Percentiles rank a stretch among this genome's conserved stretches.
These are phyloP conservation scores for Hydrotaea diabolus DNA, from an alignment of 2,888 invertebrate species.

Conservation along the genomic window DNA sequence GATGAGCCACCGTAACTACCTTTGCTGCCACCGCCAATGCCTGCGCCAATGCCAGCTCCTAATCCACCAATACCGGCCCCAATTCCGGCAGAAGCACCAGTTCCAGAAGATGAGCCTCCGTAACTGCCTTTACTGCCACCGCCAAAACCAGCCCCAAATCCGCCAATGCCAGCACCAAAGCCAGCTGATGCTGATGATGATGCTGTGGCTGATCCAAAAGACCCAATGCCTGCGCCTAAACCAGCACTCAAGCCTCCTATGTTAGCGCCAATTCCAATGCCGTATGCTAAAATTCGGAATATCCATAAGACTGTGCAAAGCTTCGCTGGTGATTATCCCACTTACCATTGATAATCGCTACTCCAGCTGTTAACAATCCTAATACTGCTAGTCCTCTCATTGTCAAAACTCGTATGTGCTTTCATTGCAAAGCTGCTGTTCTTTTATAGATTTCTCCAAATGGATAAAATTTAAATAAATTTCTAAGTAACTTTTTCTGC, in stretches of 20 bases:
- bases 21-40: not conserved
- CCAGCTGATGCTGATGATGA: constrained; percentile 10
- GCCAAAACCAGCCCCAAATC: not conserved
- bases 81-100: not conserved
- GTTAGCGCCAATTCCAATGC: constrained; percentile 41
- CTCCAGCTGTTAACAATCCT: constrained; percentile 51
- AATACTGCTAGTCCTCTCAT: constrained; percentile 65
- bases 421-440: constrained; percentile 10
- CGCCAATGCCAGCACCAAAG: constrained; percentile 14
- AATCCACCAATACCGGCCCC: constrained; percentile 30
- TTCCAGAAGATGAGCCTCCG: not conserved
- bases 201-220: too few species aligned
- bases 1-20: not conserved
- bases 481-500: constrained; percentile 17
- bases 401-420: constrained; percentile 60
- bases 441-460: constrained; percentile 67
- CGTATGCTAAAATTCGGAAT: constrained; percentile 54
- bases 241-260: constrained; percentile 46
- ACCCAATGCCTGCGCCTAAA: constrained; percentile 39
- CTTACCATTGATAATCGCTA: constrained; percentile 63
- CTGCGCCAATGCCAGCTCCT: constrained; percentile 36
- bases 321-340: not conserved
- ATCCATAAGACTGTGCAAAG: not conserved
- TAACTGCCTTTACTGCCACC: constrained; percentile 7
- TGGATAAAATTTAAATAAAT: constrained; percentile 17